phyloP scores from a whole-genome alignment of 2,113 vertebrate species.

The Dolichotis patagonum region DNA sequence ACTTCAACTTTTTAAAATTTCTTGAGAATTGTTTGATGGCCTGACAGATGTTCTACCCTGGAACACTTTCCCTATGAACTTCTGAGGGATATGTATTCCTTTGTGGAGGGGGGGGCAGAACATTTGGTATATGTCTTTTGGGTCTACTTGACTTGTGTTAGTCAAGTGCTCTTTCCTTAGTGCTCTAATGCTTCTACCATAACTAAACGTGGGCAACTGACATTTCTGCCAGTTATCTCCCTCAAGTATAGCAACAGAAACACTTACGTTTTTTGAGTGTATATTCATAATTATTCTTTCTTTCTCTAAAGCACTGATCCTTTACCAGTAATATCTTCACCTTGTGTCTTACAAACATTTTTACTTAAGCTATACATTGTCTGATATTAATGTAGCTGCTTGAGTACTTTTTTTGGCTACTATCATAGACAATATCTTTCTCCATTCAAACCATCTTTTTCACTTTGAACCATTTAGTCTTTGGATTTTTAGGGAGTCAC shows the following conservation, averaged over 20 bases:
- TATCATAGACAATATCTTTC: neutral
- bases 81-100: neutral
- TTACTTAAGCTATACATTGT: neutral
- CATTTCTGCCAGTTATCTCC: neutral
- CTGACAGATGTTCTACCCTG: neutral
- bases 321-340: neutral
- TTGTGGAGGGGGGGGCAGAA: fast-evolving
- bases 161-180: neutral
- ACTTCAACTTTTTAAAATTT: neutral
- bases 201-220: neutral
- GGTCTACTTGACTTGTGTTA: neutral
- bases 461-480: neutral
- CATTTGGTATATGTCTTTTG: neutral
- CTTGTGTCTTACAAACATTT: neutral
- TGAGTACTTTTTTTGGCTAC: neutral
- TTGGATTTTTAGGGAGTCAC: neutral
- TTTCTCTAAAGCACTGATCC: neutral
- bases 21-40: neutral
- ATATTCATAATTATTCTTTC: neutral
- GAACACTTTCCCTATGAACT: neutral
- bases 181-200: neutral
- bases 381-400: neutral
- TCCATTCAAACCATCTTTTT: neutral
- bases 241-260: neutral
- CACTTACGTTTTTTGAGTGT: neutral